These are phyloP conservation scores for Symphodus melops DNA, from an alignment of 2,113 vertebrate species.

Conservation along the genomic window DNA sequence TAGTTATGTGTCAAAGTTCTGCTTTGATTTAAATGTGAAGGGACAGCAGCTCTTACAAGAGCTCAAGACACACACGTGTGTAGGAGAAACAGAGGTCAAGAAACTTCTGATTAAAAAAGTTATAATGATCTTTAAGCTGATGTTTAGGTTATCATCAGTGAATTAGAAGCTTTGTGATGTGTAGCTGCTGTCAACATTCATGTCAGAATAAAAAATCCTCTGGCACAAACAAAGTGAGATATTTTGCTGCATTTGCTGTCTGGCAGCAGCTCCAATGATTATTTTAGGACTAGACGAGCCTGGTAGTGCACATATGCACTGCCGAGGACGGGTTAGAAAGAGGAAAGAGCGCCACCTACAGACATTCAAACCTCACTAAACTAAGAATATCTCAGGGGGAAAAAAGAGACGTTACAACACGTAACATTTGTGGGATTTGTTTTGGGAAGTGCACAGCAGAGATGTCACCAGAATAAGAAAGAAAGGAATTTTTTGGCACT, in stretches of 20 bases:
- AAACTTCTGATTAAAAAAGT: neutral
- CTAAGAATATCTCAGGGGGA: neutral
- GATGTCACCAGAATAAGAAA: neutral
- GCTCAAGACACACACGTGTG: neutral
- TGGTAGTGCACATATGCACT: neutral
- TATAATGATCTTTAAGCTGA: neutral
- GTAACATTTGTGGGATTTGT: slow-evolving; percentile 27
- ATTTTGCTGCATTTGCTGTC: slow-evolving; percentile 25
- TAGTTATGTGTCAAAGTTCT: neutral
- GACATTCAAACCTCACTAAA: slow-evolving; percentile 39
- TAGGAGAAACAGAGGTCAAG: neutral
- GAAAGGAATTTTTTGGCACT: neutral
- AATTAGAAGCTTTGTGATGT: neutral
- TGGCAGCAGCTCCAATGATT: slow-evolving; percentile 2
- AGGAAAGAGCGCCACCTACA: slow-evolving; percentile 42
- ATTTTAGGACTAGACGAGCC: slow-evolving; percentile 27
- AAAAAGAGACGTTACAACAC: neutral
- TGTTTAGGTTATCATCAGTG: neutral
- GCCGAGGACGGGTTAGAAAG: slow-evolving; percentile 15
- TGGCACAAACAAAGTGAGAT: slow-evolving; percentile 24
- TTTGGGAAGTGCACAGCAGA: slow-evolving; percentile 6
- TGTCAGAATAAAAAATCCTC: neutral
- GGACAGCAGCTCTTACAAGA: neutral
- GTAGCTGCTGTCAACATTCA: slow-evolving; percentile 18
- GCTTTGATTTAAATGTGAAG: neutral